Conservation (phyloP, 1,140 invertebrate genomes). For the Stegodyphus dumicola region DNA sequence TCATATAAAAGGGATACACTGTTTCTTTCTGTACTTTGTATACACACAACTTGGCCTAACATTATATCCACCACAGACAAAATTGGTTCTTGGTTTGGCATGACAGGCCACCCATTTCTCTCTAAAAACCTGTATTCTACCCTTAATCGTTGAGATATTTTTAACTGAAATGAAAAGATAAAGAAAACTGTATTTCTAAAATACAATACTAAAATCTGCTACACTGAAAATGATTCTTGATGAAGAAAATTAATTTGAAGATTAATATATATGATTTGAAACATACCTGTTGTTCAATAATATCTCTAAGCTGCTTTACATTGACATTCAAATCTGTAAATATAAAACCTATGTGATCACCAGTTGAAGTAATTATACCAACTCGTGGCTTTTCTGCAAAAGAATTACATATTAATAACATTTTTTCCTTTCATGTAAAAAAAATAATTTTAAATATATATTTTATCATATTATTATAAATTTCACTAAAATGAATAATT, state of each 20-base stretch:
- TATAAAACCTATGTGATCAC: conserved; percentile 65
- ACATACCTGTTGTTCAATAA: conserved; percentile 65
- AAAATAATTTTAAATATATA: too few species aligned
- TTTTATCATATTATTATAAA: too few species aligned
- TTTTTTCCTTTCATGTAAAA: too few species aligned
- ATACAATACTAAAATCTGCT: too few species aligned
- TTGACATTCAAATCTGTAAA: conserved; percentile 64
- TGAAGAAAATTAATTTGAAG: neutral
- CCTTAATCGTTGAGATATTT: conserved; percentile 46
- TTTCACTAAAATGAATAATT: too few species aligned
- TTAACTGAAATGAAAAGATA: conserved; percentile 52
- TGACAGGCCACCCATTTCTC: conserved; percentile 68
- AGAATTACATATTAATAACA: too few species aligned
- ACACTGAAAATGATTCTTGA: too few species aligned
- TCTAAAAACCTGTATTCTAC: conserved; percentile 66
- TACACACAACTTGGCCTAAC: conserved; percentile 62
- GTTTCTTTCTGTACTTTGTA: conserved; percentile 31
- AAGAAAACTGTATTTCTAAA: neutral
- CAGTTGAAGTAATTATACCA: conserved; percentile 64
- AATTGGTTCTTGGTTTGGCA: conserved; percentile 64
- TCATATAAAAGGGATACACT: too few species aligned
- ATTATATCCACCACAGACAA: conserved; percentile 66
- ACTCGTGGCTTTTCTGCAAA: conserved; percentile 65
- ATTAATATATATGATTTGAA: neutral
- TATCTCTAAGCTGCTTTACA: conserved; percentile 63